Evolutionary conservation across 2,113 vertebrate genomes (phyloP), one percentile per base, ranked within the genome.

Genomic region (Synchiropus splendidus): DNA sequence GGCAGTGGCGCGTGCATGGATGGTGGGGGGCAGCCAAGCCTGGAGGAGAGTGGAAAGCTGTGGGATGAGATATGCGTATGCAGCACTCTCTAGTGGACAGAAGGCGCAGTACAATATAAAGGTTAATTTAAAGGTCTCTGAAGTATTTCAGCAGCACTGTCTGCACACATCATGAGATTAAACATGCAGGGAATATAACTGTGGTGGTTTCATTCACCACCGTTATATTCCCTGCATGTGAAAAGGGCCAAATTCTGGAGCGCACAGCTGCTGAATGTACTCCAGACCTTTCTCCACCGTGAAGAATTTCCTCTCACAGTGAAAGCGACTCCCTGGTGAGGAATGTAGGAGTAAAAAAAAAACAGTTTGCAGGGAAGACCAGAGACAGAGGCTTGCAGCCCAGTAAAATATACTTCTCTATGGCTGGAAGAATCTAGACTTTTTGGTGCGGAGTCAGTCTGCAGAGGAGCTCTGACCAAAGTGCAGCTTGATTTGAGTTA

Each of bases 281-380:
- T 97, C 94, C 75, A 98, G 75, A 16, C 94, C 94, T 76, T 93
- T 98, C n/a, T 82, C 90, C 79, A 97, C 94, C 74, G 88, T 96
- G 77, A 97, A 98, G 75, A 96, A 94, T 73, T 89, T 98, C 62
- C 94, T 90, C 59, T 92, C 31, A 92, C 87, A 70, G 88, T 92
- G 63, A 98, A 90, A 57, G 86, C 75, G 56, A 89, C 88, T 47
- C 84, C 83, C 94, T 98, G 73, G 34, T 13, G 62, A 36, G 38
- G 54, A 40, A 12, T 79, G 55, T 34, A 64, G 17, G 42, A 42
- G 41, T 15, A 31, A 30, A 6, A 6, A 35, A 17, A 54, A 39
- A 53, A 37, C 10, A 52, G 17, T 27, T 27, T 27, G 4, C 21
- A 27, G 21, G 4, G 21, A 27, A 27, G 21, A 8, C 21, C 21